Percentiles rank a stretch among this genome's conserved stretches.
These are phyloP conservation scores for Perizoma flavofasciatum DNA, from an alignment of 2,888 invertebrate genomes.

Conservation along the genomic window DNA sequence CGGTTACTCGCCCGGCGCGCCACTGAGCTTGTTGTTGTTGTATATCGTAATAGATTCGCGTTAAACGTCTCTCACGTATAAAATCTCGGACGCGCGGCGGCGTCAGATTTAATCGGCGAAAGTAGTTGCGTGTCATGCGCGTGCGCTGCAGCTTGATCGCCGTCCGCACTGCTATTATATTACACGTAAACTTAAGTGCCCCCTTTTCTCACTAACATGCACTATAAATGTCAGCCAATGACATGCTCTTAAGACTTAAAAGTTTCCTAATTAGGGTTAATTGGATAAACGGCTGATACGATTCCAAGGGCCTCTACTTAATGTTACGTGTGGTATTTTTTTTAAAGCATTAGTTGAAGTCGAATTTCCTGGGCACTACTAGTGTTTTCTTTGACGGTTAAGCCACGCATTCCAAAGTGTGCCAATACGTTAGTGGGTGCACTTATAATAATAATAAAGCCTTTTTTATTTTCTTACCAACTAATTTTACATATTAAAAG, in stretches of 20 bases:
- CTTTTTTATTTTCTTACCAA: too few relatives aligned
- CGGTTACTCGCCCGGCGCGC: too few relatives aligned
- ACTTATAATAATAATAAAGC: too few relatives aligned
- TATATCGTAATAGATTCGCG: constrained; percentile 56
- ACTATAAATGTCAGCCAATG: constrained; percentile 49
- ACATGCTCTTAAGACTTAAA: constrained; percentile 35
- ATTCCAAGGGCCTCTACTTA: constrained; percentile 4
- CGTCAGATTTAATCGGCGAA: constrained; percentile 75
- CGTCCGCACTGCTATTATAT: constrained; percentile 46
- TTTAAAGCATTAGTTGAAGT: too few relatives aligned
- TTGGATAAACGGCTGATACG: constrained; percentile 21
- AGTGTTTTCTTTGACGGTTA: constrained; percentile 27
- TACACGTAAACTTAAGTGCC: constrained; percentile 42
- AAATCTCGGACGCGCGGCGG: constrained; percentile 52
- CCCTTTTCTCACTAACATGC: constrained; percentile 47
- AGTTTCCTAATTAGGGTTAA: constrained; percentile 37
- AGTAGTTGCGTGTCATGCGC: constrained; percentile 73
- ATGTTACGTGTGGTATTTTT: constrained; percentile 7
- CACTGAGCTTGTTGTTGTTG: constrained; percentile 37
- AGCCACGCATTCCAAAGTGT: constrained; percentile 11
- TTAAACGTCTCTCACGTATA: constrained; percentile 63
- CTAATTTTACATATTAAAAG: too few relatives aligned
- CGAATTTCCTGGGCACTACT: constrained; percentile 9
- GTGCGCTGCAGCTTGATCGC: constrained; percentile 62
- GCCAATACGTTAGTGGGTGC: constrained; percentile 14